Conservation (phyloP, 2,888 invertebrate species). For the Chironomus tentans region DNA sequence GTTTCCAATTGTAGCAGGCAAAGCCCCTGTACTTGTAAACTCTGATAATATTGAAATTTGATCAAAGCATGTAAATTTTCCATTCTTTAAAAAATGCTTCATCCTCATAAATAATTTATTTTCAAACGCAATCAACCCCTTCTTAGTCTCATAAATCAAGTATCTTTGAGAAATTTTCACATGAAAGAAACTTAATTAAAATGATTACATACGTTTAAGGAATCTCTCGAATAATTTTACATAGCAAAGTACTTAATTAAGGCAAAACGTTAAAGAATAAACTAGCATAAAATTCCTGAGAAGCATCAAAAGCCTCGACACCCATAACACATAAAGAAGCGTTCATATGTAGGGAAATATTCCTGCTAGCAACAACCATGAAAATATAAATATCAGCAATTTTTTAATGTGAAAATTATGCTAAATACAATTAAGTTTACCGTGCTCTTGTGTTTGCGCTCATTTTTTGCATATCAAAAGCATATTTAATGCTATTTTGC, state of each 20-base stretch:
- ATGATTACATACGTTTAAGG: too few relatives aligned
- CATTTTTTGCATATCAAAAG: too few relatives aligned
- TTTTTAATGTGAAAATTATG: slow-evolving; percentile 20
- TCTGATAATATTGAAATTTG: too few relatives aligned
- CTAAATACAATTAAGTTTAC: slow-evolving; percentile 15
- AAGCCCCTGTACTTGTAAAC: too few relatives aligned
- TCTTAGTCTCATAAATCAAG: too few relatives aligned
- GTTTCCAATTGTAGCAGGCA: too few relatives aligned
- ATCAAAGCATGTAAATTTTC: too few relatives aligned
- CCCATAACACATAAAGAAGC: not conserved
- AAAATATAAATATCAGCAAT: not conserved
- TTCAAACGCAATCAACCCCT: too few relatives aligned
- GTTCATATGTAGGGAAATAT: not conserved
- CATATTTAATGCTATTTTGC: not conserved
- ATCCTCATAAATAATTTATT: too few relatives aligned
- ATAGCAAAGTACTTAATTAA: not conserved
- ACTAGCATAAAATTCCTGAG: not conserved
- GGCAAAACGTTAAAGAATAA: not conserved
- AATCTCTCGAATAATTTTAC: not conserved
- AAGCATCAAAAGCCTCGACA: not conserved
- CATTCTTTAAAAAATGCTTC: too few relatives aligned
- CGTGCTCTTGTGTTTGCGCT: not conserved
- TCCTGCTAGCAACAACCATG: not conserved
- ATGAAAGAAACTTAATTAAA: too few relatives aligned
- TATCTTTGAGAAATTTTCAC: too few relatives aligned